Percentiles rank a stretch among this genome's conserved stretches.
Evolutionary conservation across 2,888 invertebrate species (phyloP).

Genomic region (Oscheius onirici): DNA sequence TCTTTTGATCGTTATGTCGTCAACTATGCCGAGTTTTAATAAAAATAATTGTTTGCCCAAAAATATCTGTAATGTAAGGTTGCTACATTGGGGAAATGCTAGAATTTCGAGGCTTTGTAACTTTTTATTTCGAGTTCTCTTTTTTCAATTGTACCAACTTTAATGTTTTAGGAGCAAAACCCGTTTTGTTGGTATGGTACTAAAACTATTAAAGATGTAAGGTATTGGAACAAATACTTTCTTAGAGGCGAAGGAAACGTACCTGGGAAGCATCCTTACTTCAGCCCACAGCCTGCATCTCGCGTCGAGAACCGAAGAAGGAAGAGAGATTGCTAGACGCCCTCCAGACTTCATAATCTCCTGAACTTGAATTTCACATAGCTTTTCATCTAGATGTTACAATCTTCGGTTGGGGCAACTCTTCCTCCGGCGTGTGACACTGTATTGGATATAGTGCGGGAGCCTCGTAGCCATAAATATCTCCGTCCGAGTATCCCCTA

Average conservation of each 20-base stretch:
- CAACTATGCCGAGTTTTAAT: no score
- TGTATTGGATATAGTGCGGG: slow-evolving; percentile 66
- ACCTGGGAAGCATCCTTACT: slow-evolving; percentile 58
- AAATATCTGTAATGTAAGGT: no score
- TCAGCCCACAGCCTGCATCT: slow-evolving; percentile 65
- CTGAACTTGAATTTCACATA: slow-evolving; percentile 4
- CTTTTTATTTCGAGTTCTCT: no score
- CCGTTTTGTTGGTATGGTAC: no score
- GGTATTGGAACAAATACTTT: no score
- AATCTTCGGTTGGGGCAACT: slow-evolving; percentile 55
- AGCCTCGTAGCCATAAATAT: slow-evolving; percentile 65
- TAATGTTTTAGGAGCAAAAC: no score
- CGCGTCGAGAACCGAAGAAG: slow-evolving; percentile 61
- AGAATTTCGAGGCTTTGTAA: no score
- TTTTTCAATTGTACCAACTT: no score
- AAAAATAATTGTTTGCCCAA: background rate
- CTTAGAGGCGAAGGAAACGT: no score
- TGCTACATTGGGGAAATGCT: no score
- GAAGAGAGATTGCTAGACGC: slow-evolving; percentile 56
- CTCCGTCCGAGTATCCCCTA: slow-evolving; percentile 61
- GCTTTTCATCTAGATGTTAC: slow-evolving; percentile 30
- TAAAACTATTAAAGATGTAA: no score
- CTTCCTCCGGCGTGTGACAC: slow-evolving; percentile 63
- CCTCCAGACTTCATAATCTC: slow-evolving; percentile 65
- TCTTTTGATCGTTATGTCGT: no score